Percentiles rank a stretch among this genome's conserved stretches.
phyloP scores from a whole-genome alignment of 1,140 invertebrate genomes.

The Trichoplusia ni region DNA sequence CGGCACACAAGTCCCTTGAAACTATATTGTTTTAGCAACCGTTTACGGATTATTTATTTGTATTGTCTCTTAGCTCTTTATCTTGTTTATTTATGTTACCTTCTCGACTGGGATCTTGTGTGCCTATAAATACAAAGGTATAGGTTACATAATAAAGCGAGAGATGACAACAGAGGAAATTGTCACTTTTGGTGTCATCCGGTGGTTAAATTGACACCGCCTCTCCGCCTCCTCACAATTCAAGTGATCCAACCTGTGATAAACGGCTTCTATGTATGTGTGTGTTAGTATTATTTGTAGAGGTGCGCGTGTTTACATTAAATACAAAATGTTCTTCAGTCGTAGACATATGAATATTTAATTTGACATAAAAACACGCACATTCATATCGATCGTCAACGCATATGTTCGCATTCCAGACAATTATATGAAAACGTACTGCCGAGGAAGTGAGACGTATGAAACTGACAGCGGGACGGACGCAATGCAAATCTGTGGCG shows the following conservation, averaged over 20 bases:
- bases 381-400: conserved; percentile 38
- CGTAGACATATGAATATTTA: not conserved
- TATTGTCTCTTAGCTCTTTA: conserved; percentile 27
- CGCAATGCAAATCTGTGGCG: conserved; percentile 70
- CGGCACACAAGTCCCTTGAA: conserved; percentile 33
- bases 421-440: conserved; percentile 52
- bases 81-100: not conserved
- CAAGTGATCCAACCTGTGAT: conserved; percentile 30
- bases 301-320: not conserved
- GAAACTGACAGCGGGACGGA: conserved; percentile 62
- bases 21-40: conserved; percentile 37
- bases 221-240: conserved; percentile 29
- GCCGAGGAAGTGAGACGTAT: conserved; percentile 57
- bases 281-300: not conserved
- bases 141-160: conserved; percentile 22
- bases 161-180: conserved; percentile 39
- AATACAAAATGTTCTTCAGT: not conserved
- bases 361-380: conserved; percentile 7
- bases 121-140: conserved; percentile 15
- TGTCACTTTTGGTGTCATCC: conserved; percentile 46
- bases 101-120: conserved; percentile 1
- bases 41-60: conserved; percentile 9
- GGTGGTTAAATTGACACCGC: conserved; percentile 41
- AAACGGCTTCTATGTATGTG: no score
- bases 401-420: conserved; percentile 52